Evolutionary conservation across 2,113 vertebrate genomes (phyloP).

Genomic region (Colistium nudipinnis): DNA sequence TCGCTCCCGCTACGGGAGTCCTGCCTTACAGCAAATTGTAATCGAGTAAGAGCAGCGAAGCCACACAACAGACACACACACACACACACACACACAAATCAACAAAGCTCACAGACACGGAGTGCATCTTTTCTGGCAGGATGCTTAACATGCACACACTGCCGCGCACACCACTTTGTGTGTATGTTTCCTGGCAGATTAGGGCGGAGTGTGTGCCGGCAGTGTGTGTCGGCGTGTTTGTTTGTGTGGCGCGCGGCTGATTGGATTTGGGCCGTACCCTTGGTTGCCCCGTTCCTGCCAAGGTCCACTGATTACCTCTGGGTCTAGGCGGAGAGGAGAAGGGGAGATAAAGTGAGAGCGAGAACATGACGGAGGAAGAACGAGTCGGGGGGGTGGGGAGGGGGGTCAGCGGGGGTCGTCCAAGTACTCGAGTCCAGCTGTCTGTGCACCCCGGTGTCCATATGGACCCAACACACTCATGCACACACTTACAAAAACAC

Average conservation of each 20-base stretch:
- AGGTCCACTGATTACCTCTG: constrained; percentile 69
- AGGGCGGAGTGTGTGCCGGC: constrained; percentile 15
- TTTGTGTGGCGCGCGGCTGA: constrained; percentile 21
- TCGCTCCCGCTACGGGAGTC: constrained; percentile 47
- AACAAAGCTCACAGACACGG: no score
- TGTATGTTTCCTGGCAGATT: constrained; percentile 14
- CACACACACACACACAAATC: constrained; percentile 2
- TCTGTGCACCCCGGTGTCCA: constrained; percentile 52
- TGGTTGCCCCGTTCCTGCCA: constrained; percentile 45
- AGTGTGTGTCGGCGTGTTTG: constrained; percentile 9
- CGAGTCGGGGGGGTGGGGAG: not conserved
- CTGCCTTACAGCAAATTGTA: constrained; percentile 59
- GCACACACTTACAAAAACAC: constrained; percentile 21
- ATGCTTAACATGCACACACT: no score
- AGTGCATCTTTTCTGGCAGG: no score
- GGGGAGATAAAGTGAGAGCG: constrained; percentile 38
- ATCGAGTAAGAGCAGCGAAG: constrained; percentile 57
- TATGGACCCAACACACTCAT: constrained; percentile 45
- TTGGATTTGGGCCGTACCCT: constrained; percentile 62
- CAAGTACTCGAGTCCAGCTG: constrained; percentile 58
- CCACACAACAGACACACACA: constrained; percentile 12
- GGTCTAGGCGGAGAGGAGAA: constrained; percentile 44
- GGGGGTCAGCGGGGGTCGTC: constrained; percentile 50
- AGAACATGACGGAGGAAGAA: constrained; percentile 24
- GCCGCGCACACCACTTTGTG: no score